Evolutionary conservation across 2,888 invertebrate species (phyloP).

Genomic region (Lasiommata megera): DNA sequence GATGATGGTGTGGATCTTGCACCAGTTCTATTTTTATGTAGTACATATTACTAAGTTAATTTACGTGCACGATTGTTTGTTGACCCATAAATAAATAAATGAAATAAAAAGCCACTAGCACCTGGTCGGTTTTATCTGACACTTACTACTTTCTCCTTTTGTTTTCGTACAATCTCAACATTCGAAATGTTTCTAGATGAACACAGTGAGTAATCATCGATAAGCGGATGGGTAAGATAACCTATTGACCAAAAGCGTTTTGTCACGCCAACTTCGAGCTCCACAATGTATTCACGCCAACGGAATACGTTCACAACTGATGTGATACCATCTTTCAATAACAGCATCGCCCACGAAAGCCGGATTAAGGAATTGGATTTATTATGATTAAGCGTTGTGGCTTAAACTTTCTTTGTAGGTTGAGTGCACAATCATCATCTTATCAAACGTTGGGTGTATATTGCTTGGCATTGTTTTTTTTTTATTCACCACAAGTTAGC

Average conservation of each 20-base stretch:
- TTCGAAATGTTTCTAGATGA: background rate
- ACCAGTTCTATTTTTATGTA: too few relatives aligned
- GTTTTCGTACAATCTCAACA: background rate
- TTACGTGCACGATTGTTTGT: too few relatives aligned
- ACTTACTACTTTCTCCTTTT: background rate
- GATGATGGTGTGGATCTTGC: too few relatives aligned
- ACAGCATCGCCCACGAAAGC: constrained; percentile 24
- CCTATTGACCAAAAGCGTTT: constrained; percentile 11
- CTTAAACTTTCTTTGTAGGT: background rate
- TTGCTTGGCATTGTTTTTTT: too few relatives aligned
- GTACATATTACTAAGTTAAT: too few relatives aligned
- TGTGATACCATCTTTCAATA: constrained; percentile 29
- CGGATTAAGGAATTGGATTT: constrained; percentile 18
- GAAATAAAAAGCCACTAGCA: too few relatives aligned
- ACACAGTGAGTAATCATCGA: background rate
- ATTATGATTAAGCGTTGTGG: background rate
- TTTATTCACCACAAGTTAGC: too few relatives aligned
- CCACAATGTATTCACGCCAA: constrained; percentile 10
- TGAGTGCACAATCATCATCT: too few relatives aligned
- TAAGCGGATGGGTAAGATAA: constrained; percentile 3
- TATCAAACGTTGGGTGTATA: too few relatives aligned
- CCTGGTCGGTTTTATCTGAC: background rate
- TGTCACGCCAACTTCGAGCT: background rate
- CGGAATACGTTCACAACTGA: constrained; percentile 20
- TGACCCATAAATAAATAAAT: too few relatives aligned